A percentile compares a stretch with the other conserved stretches of the same genome.
These are phyloP conservation scores for Leptinotarsa lineolata DNA, from an alignment of 1,140 invertebrate species.

Conservation along the genomic window DNA sequence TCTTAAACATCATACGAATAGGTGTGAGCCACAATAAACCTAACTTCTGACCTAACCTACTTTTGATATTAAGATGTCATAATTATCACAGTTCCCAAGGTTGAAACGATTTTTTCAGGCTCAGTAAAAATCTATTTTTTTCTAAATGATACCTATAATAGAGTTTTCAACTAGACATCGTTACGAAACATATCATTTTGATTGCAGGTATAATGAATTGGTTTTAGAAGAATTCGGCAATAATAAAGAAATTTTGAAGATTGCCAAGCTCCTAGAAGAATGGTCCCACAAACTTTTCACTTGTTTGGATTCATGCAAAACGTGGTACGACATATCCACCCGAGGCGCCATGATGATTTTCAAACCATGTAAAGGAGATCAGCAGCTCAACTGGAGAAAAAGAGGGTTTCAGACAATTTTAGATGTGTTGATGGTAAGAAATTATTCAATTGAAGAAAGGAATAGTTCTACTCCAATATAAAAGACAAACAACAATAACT, in stretches of 20 bases:
- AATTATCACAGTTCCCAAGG: too few species aligned
- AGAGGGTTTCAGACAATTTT: slow-evolving; percentile 44
- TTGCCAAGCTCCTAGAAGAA: slow-evolving; percentile 58
- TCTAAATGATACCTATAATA: too few species aligned
- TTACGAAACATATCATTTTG: too few species aligned
- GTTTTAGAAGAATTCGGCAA: slow-evolving; percentile 26
- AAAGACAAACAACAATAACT: too few species aligned
- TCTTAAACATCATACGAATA: too few species aligned
- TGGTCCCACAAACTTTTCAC: slow-evolving; percentile 63
- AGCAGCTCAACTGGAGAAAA: slow-evolving; percentile 44
- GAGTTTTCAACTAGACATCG: too few species aligned
- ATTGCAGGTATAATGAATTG: slow-evolving; percentile 27
- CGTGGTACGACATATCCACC: slow-evolving; percentile 65
- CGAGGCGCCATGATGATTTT: slow-evolving; percentile 51
- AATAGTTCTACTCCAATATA: too few species aligned
- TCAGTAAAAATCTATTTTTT: too few species aligned
- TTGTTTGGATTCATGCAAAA: slow-evolving; percentile 63
- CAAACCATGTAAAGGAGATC: slow-evolving; percentile 40
- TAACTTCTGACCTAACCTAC: too few species aligned
- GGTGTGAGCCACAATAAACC: too few species aligned
- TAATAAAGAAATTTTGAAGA: slow-evolving; percentile 30
- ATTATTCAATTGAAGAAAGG: neutral
- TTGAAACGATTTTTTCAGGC: too few species aligned
- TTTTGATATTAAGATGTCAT: too few species aligned
- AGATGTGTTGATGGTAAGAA: slow-evolving; percentile 42